phyloP scores from a whole-genome alignment of 1,140 invertebrate species.

The Gryllus bimaculatus region DNA sequence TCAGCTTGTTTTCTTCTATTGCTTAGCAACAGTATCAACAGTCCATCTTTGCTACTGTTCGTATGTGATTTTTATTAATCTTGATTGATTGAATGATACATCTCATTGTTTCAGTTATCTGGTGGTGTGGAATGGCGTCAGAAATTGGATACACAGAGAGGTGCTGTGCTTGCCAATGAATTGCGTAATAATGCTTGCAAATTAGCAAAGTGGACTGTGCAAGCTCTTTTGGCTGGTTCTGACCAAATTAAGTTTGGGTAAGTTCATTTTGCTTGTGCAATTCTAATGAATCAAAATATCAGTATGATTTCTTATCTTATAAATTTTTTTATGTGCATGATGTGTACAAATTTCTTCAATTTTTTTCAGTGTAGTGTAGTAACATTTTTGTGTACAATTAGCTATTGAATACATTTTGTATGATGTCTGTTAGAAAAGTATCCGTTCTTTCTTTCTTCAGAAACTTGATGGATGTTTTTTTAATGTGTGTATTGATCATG shows the following conservation, averaged over 20 bases:
- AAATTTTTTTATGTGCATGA: neutral
- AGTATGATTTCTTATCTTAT: neutral
- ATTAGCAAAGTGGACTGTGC: conserved; percentile 97
- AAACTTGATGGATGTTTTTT: too few relatives aligned
- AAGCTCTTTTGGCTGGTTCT: conserved; percentile 89
- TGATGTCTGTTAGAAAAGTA: too few relatives aligned
- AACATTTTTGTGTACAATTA: too few relatives aligned
- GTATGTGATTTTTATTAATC: too few relatives aligned
- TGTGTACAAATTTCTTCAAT: neutral
- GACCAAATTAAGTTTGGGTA: conserved; percentile 96
- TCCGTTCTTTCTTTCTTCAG: too few relatives aligned
- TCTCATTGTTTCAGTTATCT: conserved; percentile 45
- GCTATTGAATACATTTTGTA: too few relatives aligned
- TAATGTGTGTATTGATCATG: too few relatives aligned
- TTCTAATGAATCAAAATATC: neutral
- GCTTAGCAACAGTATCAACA: too few relatives aligned
- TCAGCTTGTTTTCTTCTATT: too few relatives aligned
- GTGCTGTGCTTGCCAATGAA: conserved; percentile 96
- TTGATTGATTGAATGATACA: too few relatives aligned
- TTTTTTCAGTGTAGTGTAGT: too few relatives aligned
- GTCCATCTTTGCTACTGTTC: too few relatives aligned
- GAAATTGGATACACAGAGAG: conserved; percentile 93
- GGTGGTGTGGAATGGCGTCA: conserved; percentile 98
- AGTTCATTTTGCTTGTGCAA: conserved; percentile 22
- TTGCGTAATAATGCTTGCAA: conserved; percentile 98